Conservation (phyloP, 2,113 vertebrate genomes). For the Plectropomus leopardus region DNA sequence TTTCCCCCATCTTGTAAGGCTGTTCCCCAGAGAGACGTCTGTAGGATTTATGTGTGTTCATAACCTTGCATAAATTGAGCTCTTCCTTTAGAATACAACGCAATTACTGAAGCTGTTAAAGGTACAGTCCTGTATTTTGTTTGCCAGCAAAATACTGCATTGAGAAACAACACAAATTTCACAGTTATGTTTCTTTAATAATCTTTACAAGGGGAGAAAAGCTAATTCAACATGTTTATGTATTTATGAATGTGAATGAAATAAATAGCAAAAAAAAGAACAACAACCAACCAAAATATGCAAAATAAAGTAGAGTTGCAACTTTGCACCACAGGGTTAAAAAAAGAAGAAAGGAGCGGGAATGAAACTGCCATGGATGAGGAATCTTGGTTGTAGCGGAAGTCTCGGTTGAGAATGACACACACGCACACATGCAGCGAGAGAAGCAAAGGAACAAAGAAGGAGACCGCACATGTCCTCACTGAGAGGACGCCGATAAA, state of each 20-base stretch:
- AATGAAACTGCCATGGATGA: conserved; percentile 44
- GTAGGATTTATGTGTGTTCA: neutral
- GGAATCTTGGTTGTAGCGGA: conserved; percentile 55
- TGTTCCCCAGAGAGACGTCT: neutral
- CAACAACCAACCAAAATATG: conserved; percentile 66
- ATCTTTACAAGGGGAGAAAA: conserved; percentile 76
- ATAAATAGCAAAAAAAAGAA: conserved; percentile 79
- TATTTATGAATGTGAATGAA: conserved; percentile 74
- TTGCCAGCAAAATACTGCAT: conserved; percentile 59
- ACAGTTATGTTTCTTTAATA: conserved; percentile 85
- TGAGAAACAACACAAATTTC: conserved; percentile 82
- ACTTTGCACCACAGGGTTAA: conserved; percentile 52
- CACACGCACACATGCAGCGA: conserved; percentile 9
- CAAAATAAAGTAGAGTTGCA: conserved; percentile 56
- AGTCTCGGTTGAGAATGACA: conserved; percentile 29
- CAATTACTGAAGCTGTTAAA: neutral
- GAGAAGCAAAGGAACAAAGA: conserved; percentile 34
- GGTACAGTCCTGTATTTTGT: conserved; percentile 7
- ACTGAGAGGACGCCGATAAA: conserved; percentile 39
- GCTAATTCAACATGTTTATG: conserved; percentile 77
- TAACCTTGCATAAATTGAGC: neutral
- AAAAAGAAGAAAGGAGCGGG: conserved; percentile 22
- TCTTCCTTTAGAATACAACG: neutral
- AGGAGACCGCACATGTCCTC: conserved; percentile 45
- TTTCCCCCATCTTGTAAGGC: neutral